phyloP scores from a whole-genome alignment of 2,113 vertebrate species.

The Cathartes aura region DNA sequence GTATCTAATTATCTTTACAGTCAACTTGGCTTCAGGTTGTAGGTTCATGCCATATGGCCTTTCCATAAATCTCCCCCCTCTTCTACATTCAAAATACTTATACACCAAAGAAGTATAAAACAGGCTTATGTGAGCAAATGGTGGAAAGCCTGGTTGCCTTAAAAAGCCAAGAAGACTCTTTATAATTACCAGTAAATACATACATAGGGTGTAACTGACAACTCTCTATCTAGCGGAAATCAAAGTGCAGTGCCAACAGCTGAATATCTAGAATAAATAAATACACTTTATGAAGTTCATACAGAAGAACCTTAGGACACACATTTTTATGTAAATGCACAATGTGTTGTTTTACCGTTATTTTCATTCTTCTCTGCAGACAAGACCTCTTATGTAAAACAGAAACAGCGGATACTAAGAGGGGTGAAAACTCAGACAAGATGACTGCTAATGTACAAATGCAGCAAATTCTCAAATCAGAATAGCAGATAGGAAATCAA shows the following conservation, averaged over 20 bases:
- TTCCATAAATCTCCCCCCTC: neutral
- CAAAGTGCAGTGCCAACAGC: neutral
- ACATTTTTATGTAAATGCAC: neutral
- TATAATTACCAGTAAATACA: slow-evolving; percentile 27
- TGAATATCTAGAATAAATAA: neutral
- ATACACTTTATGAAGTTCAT: neutral
- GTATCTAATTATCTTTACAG: neutral
- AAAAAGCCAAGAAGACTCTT: neutral
- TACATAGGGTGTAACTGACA: neutral
- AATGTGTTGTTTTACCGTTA: neutral
- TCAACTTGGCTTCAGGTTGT: neutral
- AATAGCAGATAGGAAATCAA: neutral
- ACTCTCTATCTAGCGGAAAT: neutral
- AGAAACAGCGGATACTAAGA: neutral
- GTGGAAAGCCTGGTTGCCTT: neutral
- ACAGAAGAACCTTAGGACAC: neutral
- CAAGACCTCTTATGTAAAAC: neutral
- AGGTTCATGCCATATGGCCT: neutral
- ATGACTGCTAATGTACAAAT: neutral
- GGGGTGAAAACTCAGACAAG: neutral
- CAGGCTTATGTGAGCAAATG: neutral
- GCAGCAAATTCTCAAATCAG: neutral
- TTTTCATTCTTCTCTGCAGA: neutral
- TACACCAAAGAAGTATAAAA: neutral
- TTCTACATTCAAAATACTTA: neutral